Evolutionary conservation across 2,113 vertebrate species (phyloP).

Genomic region (Chlorodrepanis virens): DNA sequence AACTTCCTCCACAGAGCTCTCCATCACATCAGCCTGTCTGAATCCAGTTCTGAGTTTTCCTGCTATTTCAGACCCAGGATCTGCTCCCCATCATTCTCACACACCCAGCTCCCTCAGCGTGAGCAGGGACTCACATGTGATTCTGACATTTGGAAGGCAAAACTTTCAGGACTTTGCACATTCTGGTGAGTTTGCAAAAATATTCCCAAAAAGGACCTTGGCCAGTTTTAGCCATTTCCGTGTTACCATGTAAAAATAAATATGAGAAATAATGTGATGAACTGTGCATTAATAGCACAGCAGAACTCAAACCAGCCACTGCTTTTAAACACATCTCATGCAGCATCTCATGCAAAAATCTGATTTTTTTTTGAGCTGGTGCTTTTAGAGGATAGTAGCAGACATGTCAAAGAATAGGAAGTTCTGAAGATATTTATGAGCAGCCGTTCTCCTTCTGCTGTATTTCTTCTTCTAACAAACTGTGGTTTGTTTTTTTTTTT

Average conservation of each 20-base stretch:
- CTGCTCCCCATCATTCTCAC: not conserved
- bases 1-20: not conserved
- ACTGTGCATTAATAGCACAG: not conserved
- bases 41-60: not conserved
- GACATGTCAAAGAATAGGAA: not conserved
- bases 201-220: not conserved
- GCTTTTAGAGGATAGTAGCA: not conserved
- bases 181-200: not conserved
- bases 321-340: not conserved
- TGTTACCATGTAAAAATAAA: not conserved
- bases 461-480: slow-evolving; percentile 29
- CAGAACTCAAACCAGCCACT: not conserved
- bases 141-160: not conserved
- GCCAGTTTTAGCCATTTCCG: not conserved
- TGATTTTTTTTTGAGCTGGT: not conserved
- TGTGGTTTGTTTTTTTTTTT: not conserved
- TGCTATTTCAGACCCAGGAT: not conserved
- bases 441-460: slow-evolving; percentile 19
- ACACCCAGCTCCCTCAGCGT: fast-evolving
- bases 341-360: not conserved
- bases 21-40: not conserved
- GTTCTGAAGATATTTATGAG: slow-evolving; percentile 22
- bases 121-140: not conserved
- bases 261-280: not conserved
- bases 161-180: not conserved